Conservation (phyloP, 2,113 vertebrate genomes). For the Pristiophorus japonicus region DNA sequence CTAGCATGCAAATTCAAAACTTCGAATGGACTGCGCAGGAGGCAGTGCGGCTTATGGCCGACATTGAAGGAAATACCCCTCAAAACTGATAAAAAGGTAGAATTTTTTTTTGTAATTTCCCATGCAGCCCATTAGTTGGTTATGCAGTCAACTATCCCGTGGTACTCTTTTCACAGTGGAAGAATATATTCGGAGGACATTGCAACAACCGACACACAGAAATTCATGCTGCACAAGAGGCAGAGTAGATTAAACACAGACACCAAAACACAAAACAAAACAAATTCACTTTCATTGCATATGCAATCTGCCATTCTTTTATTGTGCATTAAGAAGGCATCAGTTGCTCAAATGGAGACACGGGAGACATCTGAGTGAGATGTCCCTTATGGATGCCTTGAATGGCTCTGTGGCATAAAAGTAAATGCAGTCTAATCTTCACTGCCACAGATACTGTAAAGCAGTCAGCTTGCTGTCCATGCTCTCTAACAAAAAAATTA, state of each 20-base stretch:
- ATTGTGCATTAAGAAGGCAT: not conserved
- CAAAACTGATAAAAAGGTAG: not conserved
- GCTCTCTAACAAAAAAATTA: not conserved
- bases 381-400: not conserved
- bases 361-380: not conserved
- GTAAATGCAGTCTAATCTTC: not conserved
- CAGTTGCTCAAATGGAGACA: not conserved
- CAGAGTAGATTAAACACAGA: not conserved
- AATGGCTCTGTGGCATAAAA: not conserved
- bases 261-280: not conserved
- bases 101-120: not conserved
- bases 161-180: not conserved
- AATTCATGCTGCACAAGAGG: not conserved
- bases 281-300: not conserved
- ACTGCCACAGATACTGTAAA: not conserved
- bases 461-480: not conserved
- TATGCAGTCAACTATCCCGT: not conserved
- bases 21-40: too few species aligned
- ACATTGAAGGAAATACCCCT: too few species aligned
- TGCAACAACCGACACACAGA: not conserved
- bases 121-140: not conserved
- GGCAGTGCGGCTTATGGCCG: too few species aligned
- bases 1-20: too few species aligned
- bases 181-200: not conserved
- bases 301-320: not conserved